A percentile compares a stretch with the other conserved stretches of the same genome.
Evolutionary conservation across 2,888 invertebrate species (phyloP).

Genomic region (Osmoderma eremita): DNA sequence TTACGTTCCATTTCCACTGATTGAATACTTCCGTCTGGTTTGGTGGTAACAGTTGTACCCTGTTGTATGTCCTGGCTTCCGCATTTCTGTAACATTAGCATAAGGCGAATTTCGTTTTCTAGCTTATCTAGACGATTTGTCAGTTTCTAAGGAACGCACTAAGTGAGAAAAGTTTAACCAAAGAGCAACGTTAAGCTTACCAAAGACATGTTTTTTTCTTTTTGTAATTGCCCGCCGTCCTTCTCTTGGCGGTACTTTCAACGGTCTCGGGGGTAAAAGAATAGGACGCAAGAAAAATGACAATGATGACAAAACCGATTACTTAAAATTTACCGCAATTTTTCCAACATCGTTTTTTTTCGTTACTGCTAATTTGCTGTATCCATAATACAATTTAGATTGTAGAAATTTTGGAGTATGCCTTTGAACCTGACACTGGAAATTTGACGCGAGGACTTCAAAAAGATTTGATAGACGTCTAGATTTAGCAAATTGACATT

Average conservation of each 20-base stretch:
- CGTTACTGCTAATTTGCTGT: conserved; percentile 37
- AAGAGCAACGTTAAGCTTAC: conserved; percentile 22
- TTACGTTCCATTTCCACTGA: conserved; percentile 29
- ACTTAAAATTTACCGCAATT: conserved; percentile 37
- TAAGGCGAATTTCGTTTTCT: conserved; percentile 49
- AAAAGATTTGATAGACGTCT: conserved; percentile 1
- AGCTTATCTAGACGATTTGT: conserved; percentile 49
- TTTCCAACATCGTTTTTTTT: conserved; percentile 24
- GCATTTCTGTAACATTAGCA: conserved; percentile 46
- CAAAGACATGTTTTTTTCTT: conserved; percentile 40
- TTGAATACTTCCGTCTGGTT: conserved; percentile 39
- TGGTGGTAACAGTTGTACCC: conserved; percentile 32
- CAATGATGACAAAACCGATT: conserved; percentile 19
- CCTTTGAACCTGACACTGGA: conserved; percentile 30
- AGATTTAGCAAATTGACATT: conserved; percentile 2
- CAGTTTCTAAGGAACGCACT: conserved; percentile 35
- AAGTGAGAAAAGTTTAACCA: conserved; percentile 35
- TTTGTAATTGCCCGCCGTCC: conserved; percentile 2
- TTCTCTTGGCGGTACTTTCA: not conserved
- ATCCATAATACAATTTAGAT: conserved; percentile 33
- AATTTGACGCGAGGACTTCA: conserved; percentile 21
- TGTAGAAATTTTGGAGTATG: conserved; percentile 10
- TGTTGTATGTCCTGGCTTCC: conserved; percentile 31
- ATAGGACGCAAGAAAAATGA: not conserved
- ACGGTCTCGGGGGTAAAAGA: not conserved